Base-by-base conservation (phyloP, 2,797 vertebrate genomes). In the Scolopax bukidnonensis region DNA sequence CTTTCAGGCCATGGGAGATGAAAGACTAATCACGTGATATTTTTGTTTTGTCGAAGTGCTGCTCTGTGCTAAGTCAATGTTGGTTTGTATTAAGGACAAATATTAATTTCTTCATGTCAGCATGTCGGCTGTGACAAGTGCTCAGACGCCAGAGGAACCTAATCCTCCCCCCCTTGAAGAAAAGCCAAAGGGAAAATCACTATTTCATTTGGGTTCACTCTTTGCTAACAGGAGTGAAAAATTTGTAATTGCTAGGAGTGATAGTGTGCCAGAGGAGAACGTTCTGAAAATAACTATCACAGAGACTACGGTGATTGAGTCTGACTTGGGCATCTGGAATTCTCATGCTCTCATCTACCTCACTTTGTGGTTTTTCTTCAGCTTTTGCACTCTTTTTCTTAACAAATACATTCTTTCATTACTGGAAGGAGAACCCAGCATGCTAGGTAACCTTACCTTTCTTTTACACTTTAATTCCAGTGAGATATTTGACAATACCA, bases 351-450 rank as follows among this genome's bases (percentile, higher is more conserved):
- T 99, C 84, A 80, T 95, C 84, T 99, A 99, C 98, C 98, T 99
- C 97, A 95, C 95, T 4, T 93, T 99, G 36, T 99, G 99, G 99
- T 99, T 98, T 96, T 99, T 99, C 98, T 99, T 99, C 98, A 99
- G 99, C 98, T 99, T 99, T 97, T 99, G 99, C 98, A 99, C 99
- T 0, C 98, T 99, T 18, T 99, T 99, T 90, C 99, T 99, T 79
- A 99, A 99, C 98, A 99, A 99, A 96, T 99, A 99, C 91, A 99
- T 99, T 77, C 97, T 99, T 81, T 98, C 99, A 0, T 97, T 99
- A 94, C 97, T 99, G 95, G 99, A 99, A 90, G 99, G 99, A 69
- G 99, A 99, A 95, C 99, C 99, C 12, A 98, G 99, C 98, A 99
- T 99, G 98, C 97, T 99, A 73, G 99, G 99, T 99, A 98, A 96